Conservation (phyloP, 2,888 invertebrate species). For the Papilio elwesi region DNA sequence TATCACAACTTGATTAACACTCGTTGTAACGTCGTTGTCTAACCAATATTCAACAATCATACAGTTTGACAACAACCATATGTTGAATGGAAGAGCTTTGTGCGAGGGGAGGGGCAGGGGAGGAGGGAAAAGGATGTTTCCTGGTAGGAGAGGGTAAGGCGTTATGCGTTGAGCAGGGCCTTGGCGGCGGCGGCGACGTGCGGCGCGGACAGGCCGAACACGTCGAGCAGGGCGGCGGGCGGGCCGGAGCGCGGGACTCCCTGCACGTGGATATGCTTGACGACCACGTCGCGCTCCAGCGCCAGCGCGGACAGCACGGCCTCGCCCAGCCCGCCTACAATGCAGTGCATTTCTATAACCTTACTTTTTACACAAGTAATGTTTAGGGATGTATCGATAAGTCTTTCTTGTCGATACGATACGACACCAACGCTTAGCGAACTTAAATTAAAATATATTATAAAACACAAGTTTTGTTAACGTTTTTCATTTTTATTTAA, state of each 20-base stretch:
- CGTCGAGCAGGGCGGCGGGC: constrained; percentile 92
- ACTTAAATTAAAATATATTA: too few relatives aligned
- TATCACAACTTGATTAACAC: not conserved
- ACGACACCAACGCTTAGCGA: too few relatives aligned
- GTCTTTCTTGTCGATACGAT: too few relatives aligned
- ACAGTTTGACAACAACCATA: not conserved
- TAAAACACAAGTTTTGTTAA: too few relatives aligned
- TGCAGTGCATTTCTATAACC: constrained; percentile 26
- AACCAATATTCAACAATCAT: too few relatives aligned
- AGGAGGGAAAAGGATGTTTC: not conserved
- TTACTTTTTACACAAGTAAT: too few relatives aligned
- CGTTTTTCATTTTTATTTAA: too few relatives aligned
- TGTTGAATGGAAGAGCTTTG: constrained; percentile 15
- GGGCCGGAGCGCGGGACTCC: constrained; percentile 97
- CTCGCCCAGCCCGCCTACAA: constrained; percentile 95
- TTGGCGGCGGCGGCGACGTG: constrained; percentile 90
- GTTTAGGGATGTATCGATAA: too few relatives aligned
- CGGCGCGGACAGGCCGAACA: constrained; percentile 94
- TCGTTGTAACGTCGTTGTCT: not conserved
- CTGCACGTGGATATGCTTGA: constrained; percentile 91
- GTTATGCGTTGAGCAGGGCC: constrained; percentile 79
- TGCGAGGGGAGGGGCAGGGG: not conserved
- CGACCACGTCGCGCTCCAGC: constrained; percentile 86
- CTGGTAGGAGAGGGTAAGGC: not conserved
- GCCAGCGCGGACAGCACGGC: constrained; percentile 94